phyloP scores from a whole-genome alignment of 1,140 invertebrate species.

The Cotesia typhae region DNA sequence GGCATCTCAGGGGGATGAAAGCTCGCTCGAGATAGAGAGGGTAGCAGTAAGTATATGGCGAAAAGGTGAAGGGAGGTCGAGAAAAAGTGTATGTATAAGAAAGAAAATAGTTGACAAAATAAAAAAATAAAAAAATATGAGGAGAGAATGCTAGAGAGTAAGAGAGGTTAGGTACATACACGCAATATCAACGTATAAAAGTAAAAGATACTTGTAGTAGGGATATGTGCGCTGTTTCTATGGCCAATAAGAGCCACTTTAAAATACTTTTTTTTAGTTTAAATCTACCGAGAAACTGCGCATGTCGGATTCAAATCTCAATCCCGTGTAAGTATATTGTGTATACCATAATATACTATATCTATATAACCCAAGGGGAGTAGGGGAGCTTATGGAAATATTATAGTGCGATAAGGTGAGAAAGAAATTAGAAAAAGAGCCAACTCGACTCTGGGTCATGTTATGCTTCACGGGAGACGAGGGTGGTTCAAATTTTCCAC shows the following conservation, averaged over 20 bases:
- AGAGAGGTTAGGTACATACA: slow-evolving; percentile 31
- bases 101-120: slow-evolving; percentile 10
- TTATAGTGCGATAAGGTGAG: slow-evolving; percentile 62
- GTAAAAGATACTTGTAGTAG: slow-evolving; percentile 46
- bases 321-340: slow-evolving; percentile 2
- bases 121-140: slow-evolving; percentile 19
- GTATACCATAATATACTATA: background rate
- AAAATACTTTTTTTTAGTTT: slow-evolving; percentile 48
- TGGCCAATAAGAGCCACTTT: slow-evolving; percentile 66
- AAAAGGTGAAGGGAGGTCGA: slow-evolving; percentile 28
- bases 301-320: slow-evolving; percentile 61
- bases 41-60: slow-evolving; percentile 10
- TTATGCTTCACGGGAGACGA: slow-evolving; percentile 42
- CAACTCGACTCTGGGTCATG: slow-evolving; percentile 28
- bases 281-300: slow-evolving; percentile 45
- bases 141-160: slow-evolving; percentile 30
- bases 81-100: slow-evolving; percentile 31
- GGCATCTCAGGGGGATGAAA: background rate
- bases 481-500: slow-evolving; percentile 45
- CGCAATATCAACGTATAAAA: slow-evolving; percentile 47
- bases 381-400: slow-evolving; percentile 55
- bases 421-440: slow-evolving; percentile 39
- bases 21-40: background rate
- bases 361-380: background rate
- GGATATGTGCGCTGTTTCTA: slow-evolving; percentile 46